Conservation (phyloP, 2,888 invertebrate genomes). For the Drosophila atripex region DNA sequence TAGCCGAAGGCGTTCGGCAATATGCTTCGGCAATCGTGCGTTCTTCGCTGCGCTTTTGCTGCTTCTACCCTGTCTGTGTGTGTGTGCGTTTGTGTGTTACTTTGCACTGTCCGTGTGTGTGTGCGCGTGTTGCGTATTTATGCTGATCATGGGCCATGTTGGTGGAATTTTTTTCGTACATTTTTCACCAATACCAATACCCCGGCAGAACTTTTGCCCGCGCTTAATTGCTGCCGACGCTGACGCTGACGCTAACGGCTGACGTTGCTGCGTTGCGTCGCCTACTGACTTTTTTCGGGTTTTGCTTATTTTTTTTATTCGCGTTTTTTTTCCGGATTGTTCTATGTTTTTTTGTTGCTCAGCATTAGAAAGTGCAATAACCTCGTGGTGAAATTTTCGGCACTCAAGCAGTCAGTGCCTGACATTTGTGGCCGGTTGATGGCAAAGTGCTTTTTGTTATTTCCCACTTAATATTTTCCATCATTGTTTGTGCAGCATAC, state of each 20-base stretch:
- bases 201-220: slow-evolving; percentile 23
- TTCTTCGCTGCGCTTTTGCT: slow-evolving; percentile 45
- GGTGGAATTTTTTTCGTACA: slow-evolving; percentile 64
- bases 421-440: slow-evolving; percentile 36
- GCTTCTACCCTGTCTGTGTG: slow-evolving; percentile 8
- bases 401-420: slow-evolving; percentile 31
- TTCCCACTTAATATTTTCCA: slow-evolving; percentile 1
- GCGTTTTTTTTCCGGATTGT: slow-evolving; percentile 35
- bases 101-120: slow-evolving; percentile 15
- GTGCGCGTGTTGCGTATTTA: slow-evolving; percentile 68
- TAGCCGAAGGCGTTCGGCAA: slow-evolving; percentile 25
- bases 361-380: slow-evolving; percentile 76
- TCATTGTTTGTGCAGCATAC: slow-evolving; percentile 34
- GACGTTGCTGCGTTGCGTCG: slow-evolving; percentile 55
- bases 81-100: background rate
- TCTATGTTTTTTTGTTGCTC: slow-evolving; percentile 35
- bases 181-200: slow-evolving; percentile 57
- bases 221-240: slow-evolving; percentile 51
- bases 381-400: slow-evolving; percentile 53
- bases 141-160: slow-evolving; percentile 66
- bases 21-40: slow-evolving; percentile 33
- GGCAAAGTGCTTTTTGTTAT: slow-evolving; percentile 32
- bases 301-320: slow-evolving; percentile 29
- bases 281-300: slow-evolving; percentile 51
- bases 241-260: slow-evolving; percentile 6